A percentile compares a stretch with the other conserved stretches of the same genome.
Evolutionary conservation across 2,113 vertebrate genomes (phyloP).

Genomic region (Myiozetetes cayanensis): DNA sequence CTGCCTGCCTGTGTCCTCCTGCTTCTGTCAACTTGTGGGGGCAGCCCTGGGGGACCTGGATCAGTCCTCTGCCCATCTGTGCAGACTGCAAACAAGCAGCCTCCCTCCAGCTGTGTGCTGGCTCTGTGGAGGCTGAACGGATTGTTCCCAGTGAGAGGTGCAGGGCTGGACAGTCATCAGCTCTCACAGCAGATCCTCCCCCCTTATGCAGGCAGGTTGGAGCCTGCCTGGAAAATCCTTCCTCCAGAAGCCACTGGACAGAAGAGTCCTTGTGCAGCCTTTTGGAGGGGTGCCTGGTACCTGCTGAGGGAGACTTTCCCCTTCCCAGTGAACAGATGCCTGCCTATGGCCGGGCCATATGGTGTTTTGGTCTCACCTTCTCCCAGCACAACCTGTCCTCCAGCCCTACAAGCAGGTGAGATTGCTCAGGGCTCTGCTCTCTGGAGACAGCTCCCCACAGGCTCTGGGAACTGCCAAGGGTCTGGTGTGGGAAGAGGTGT

Average conservation of each 20-base stretch:
- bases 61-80: not conserved
- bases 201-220: not conserved
- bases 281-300: not conserved
- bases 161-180: not conserved
- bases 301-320: not conserved
- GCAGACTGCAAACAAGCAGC: not conserved
- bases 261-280: not conserved
- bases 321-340: not conserved
- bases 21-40: not conserved
- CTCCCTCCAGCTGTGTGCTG: not conserved
- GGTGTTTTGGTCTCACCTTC: fast-evolving
- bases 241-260: not conserved
- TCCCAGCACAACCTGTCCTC: not conserved
- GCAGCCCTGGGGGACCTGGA: not conserved
- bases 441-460: not conserved
- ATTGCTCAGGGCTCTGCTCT: not conserved
- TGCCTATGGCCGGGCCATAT: not conserved
- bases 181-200: not conserved
- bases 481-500: fast-evolving
- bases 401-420: not conserved
- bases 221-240: not conserved
- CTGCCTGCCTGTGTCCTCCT: not conserved
- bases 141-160: not conserved
- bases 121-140: fast-evolving
- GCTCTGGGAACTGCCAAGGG: not conserved